Conservation (phyloP, 1,140 invertebrate genomes). For the Saccostrea glomerata region DNA sequence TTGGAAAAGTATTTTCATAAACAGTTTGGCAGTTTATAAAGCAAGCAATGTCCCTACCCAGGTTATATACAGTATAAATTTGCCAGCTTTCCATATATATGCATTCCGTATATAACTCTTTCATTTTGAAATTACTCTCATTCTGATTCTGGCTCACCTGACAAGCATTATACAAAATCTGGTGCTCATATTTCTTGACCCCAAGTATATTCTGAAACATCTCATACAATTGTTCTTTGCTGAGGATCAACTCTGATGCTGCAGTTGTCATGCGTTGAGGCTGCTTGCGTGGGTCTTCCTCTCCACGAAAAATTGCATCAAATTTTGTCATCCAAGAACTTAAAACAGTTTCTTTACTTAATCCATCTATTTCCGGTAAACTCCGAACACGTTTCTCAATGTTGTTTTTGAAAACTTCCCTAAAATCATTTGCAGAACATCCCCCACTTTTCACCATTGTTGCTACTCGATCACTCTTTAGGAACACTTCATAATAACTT, state of each 20-base stretch:
- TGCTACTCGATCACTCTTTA: constrained; percentile 96
- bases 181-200: constrained; percentile 99
- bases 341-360: constrained; percentile 99
- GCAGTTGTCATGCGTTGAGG: constrained; percentile 76
- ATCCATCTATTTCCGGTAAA: constrained; percentile 98
- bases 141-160: constrained; percentile 85
- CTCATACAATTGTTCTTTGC: constrained; percentile 90
- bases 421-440: constrained; percentile 98
- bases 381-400: constrained; percentile 98
- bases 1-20: too few relatives aligned
- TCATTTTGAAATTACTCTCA: too few relatives aligned
- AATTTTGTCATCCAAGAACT: constrained; percentile 99
- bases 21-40: too few relatives aligned
- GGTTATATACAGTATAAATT: too few relatives aligned
- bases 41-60: too few relatives aligned
- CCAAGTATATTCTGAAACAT: constrained; percentile 99
- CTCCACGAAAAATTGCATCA: constrained; percentile 98
- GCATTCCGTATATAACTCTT: too few relatives aligned
- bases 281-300: constrained; percentile 79
- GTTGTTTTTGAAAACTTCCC: constrained; percentile 98
- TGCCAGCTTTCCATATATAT: too few relatives aligned
- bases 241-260: constrained; percentile 79
- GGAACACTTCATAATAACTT: constrained; percentile 97
- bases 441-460: constrained; percentile 98
- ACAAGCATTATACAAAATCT: constrained; percentile 98